These are phyloP conservation scores for Leptura quadrifasciata DNA, from an alignment of 2,888 invertebrate species.

Conservation along the genomic window DNA sequence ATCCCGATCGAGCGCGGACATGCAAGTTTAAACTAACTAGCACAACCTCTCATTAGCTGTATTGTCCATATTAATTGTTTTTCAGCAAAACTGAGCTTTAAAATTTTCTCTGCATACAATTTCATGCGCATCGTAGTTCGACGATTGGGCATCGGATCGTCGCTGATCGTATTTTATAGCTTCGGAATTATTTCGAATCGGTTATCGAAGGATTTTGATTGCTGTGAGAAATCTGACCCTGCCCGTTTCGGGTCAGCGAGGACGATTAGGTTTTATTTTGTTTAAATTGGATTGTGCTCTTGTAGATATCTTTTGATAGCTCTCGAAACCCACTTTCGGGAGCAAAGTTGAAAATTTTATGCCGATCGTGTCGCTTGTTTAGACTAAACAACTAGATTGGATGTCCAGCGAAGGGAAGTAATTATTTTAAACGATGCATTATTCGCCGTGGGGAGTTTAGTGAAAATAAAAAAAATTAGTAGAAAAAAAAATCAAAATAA, in stretches of 20 bases:
- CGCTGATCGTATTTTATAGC: neutral
- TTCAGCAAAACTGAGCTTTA: conserved; percentile 41
- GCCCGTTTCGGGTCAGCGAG: neutral
- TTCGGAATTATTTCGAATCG: neutral
- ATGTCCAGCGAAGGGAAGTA: too few relatives aligned
- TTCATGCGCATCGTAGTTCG: conserved; percentile 48
- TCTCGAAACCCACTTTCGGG: neutral
- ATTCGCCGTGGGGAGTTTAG: too few relatives aligned
- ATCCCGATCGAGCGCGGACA: neutral
- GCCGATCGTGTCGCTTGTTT: neutral
- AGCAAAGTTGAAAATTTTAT: conserved; percentile 13
- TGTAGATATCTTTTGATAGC: neutral
- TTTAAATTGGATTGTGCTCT: neutral
- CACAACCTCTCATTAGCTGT: conserved; percentile 14
- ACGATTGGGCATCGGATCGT: conserved; percentile 2
- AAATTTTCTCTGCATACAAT: conserved; percentile 39
- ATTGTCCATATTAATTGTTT: conserved; percentile 39
- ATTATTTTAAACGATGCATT: too few relatives aligned
- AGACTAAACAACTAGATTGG: too few relatives aligned
- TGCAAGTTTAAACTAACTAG: conserved; percentile 3
- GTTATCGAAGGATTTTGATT: neutral
- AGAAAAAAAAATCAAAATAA: too few relatives aligned
- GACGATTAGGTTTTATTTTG: neutral
- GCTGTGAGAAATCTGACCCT: neutral
- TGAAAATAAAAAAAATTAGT: too few relatives aligned